Conservation (phyloP, 2,113 vertebrate species). For the Rutilus rutilus region DNA sequence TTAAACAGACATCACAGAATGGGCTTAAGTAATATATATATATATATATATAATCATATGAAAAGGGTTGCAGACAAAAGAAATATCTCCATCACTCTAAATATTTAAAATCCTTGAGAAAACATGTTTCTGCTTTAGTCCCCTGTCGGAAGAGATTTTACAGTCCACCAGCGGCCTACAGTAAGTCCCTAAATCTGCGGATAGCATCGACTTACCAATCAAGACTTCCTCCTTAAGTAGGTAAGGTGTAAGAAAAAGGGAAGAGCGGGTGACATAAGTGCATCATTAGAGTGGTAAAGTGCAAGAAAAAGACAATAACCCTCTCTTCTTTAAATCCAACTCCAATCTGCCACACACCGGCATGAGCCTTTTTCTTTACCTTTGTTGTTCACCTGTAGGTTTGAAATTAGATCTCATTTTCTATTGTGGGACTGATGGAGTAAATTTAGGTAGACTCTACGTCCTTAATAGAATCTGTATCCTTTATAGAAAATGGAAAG, state of each 20-base stretch:
- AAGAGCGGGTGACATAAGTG: conserved; percentile 99
- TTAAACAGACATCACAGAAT: conserved; percentile 81
- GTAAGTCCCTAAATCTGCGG: conserved; percentile 95
- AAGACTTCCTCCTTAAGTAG: conserved; percentile 99
- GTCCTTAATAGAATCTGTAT: neutral
- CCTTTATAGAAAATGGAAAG: neutral
- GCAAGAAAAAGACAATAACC: conserved; percentile 97
- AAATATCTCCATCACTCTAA: conserved; percentile 77
- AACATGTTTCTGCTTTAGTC: conserved; percentile 69
- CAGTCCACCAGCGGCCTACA: conserved; percentile 88
- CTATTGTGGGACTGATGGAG: conserved; percentile 3
- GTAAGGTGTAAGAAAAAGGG: conserved; percentile 99
- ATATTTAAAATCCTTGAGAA: conserved; percentile 81
- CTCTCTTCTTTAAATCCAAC: conserved; percentile 83
- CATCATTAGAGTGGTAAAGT: conserved; percentile 98
- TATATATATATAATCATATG: conserved; percentile 15
- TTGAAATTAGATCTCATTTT: neutral
- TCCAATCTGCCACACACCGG: conserved; percentile 58
- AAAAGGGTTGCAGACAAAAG: conserved; percentile 81
- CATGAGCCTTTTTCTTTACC: conserved; percentile 53
- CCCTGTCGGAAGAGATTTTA: conserved; percentile 78
- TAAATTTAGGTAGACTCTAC: neutral
- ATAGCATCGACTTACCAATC: conserved; percentile 99
- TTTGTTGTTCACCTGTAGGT: conserved; percentile 44
- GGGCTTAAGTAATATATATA: conserved; percentile 64